Base-by-base conservation (phyloP, 2,888 invertebrate genomes). In the Aplocera efformata region DNA sequence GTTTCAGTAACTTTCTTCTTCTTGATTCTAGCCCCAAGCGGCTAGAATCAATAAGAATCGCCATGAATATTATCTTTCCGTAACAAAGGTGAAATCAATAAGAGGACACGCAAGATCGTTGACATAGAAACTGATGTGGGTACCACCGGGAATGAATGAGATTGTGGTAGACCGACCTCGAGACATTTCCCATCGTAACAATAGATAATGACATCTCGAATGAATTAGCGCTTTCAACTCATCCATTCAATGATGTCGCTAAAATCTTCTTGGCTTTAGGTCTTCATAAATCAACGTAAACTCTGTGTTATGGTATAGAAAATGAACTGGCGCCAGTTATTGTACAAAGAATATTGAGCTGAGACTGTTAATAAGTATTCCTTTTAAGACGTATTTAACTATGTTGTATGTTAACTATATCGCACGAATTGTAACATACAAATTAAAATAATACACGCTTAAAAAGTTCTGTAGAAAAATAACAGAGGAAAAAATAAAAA, bases 121-220 rank as follows among this genome's bases (percentile, higher is more conserved):
- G 72, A 68, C 72, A 74, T 57, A 75, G 67, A 76, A 71, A 66
- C 62, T 60, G 51, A 56, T 60, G 60, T 55, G 59, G 50, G 53
- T 59, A 56, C 63, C 60, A 69, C 63, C 65, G 57, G 47, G 60
- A 62, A 64, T 65, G 63, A 65, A 68, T 64, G 63, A 63, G 62
- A 63, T 62, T 66, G 66, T 61, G 63, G 61, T 67, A 55, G 61
- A 59, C 61, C 66, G 62, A 67, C 62, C 62, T 64, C 56, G 48
- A 60, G 64, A 62, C 65, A 57, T 70, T 79, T 81, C 81, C 64
- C 79, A 79, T 72, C 67, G 73, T 72, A 67, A 59, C 60, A 47
- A 59, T 67, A 67, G 71, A 67, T 75, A 79, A 74, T 72, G 65
- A 67, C 70, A 67, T 63, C 56, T 67, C 57, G 53, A 58, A 63